Evolutionary conservation across 2,888 invertebrate species (phyloP), one percentile per base, ranked within the genome.

Genomic region (Neocrepidodera transversa): DNA sequence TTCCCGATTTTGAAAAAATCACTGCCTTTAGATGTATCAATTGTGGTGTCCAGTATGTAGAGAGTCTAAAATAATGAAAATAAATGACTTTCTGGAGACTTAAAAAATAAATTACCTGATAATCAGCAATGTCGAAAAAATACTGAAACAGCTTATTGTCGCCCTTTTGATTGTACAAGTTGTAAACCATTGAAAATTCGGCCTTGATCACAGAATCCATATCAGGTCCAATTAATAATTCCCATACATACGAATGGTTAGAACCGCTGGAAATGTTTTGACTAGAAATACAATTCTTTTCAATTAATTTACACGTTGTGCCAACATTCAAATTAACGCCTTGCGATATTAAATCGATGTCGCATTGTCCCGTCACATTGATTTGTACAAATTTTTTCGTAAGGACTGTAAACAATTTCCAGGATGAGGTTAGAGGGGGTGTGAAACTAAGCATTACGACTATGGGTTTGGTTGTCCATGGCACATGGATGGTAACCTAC

Each of bases 1-100:
- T 91, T 90, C 61, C 94, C 93, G 36, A 93, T 91, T 53, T 95
- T 87, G 75, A 95, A 95, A 73, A 94, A 89, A 75, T 96, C 95
- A 18, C 84, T 85, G 1, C 91, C 89, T 74, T 89, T 89, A 18
- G 87, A 86, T 0, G 93, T 90, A 76, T 93, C 92, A 65, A 96
- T 83, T 68, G 85, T 85, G 0, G 91, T 90, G 62, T 87, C 86
- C 58, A 95, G 86, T 61, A 89, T 87, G 75, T 93, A 95, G 70
- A 95, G 81, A 3, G 96, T 96, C 81, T 89, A 78, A 38, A 82
- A 80, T 23, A 36, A 48, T 18, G 38, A 47, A 42, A 32, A 35
- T 26, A 17, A 11, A 20, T 23, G 6, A 23, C 3, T 23, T 3
- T 23, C 3, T 5, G 23, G 6, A 23, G 6, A 23, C 23, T 23